Conservation (phyloP, 2,888 invertebrate species). For the Macroteleia sp. region DNA sequence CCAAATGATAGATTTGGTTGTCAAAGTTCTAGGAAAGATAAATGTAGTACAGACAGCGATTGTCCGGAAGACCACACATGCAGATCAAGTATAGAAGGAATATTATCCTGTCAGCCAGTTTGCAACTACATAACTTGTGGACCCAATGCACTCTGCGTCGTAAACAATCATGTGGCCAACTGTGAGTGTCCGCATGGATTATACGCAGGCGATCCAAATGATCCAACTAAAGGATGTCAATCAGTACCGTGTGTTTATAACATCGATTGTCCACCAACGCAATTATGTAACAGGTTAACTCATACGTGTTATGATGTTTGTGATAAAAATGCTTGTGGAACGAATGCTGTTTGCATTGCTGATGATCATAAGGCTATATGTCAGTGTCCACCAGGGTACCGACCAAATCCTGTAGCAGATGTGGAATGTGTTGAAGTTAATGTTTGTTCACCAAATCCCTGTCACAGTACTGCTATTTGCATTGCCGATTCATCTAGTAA, state of each 20-base stretch:
- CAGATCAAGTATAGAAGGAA: conserved; percentile 86
- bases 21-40: conserved; percentile 88
- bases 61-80: conserved; percentile 94
- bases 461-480: conserved; percentile 92
- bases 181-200: conserved; percentile 95
- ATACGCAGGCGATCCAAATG: conserved; percentile 93
- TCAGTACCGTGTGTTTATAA: conserved; percentile 94
- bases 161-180: conserved; percentile 94
- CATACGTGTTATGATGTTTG: conserved; percentile 93
- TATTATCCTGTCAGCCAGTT: conserved; percentile 89
- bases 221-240: conserved; percentile 89
- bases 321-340: conserved; percentile 92
- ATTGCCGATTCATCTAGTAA: conserved; percentile 88
- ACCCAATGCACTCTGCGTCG: conserved; percentile 93
- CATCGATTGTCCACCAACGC: conserved; percentile 91
- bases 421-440: conserved; percentile 90
- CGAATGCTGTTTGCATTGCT: conserved; percentile 94
- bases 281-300: conserved; percentile 92
- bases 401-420: conserved; percentile 92
- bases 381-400: conserved; percentile 93
- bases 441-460: conserved; percentile 90
- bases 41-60: conserved; percentile 91
- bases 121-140: conserved; percentile 92
- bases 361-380: conserved; percentile 93
- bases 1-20: conserved; percentile 96